phyloP scores from a whole-genome alignment of 1,140 invertebrate species.

The Lucilia sericata region DNA sequence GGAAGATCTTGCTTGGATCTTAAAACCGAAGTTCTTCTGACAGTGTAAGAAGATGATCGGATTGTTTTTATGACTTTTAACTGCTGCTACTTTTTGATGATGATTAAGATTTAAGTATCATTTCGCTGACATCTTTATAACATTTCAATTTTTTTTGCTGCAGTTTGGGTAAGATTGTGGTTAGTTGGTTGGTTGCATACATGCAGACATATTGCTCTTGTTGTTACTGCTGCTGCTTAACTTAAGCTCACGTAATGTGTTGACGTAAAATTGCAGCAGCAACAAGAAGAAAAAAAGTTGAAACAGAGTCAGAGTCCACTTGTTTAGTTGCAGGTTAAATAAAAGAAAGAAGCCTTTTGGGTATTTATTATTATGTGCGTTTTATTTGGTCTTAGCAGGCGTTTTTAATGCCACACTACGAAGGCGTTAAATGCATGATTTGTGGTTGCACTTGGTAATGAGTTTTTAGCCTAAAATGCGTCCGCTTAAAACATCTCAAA shows the following conservation, averaged over 20 bases:
- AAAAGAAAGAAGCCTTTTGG: conserved; percentile 31
- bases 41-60: not conserved
- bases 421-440: conserved; percentile 50
- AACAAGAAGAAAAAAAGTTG: not conserved
- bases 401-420: conserved; percentile 44
- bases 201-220: not conserved
- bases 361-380: conserved; percentile 42
- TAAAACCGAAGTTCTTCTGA: not conserved
- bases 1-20: not conserved
- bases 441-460: conserved; percentile 45
- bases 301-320: not conserved
- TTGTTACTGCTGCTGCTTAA: not conserved
- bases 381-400: conserved; percentile 41
- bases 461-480: conserved; percentile 40
- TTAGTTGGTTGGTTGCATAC: not conserved
- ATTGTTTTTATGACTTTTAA: not conserved
- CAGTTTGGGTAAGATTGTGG: not conserved
- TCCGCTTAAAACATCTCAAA: not conserved
- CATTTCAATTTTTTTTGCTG: conserved; percentile 20
- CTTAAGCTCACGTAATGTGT: conserved; percentile 32
- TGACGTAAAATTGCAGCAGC: conserved; percentile 21
- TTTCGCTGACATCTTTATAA: conserved; percentile 47
- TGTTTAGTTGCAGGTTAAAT: not conserved
- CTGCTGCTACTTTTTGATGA: conserved; percentile 29
- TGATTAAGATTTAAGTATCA: conserved; percentile 47